Conservation (phyloP, 2,888 invertebrate species). For the Synergus umbraculus region DNA sequence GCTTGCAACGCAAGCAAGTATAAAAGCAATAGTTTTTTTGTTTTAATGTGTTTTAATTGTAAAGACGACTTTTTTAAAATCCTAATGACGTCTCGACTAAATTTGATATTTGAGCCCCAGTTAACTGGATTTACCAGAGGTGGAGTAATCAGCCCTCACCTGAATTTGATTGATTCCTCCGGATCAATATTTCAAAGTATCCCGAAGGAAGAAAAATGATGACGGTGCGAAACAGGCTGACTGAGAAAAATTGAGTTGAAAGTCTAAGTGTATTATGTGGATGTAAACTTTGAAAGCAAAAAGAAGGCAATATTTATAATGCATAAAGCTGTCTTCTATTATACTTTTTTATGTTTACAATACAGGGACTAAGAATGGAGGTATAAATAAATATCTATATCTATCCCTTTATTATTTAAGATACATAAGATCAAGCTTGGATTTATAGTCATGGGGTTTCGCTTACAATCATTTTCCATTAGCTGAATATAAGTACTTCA, state of each 20-base stretch:
- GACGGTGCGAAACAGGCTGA: constrained; percentile 25
- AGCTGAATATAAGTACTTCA: neutral
- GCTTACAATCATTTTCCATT: neutral
- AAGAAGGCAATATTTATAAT: constrained; percentile 9
- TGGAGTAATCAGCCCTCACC: neutral
- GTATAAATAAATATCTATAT: too few species aligned
- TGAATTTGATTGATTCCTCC: neutral
- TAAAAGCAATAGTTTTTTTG: too few species aligned
- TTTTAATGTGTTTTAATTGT: too few species aligned
- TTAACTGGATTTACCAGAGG: neutral
- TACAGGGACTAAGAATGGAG: too few species aligned
- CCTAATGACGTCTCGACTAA: neutral
- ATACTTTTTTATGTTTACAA: too few species aligned
- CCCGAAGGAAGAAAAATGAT: constrained; percentile 10
- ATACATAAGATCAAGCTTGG: too few species aligned
- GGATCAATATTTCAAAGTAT: constrained; percentile 21
- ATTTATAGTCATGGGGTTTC: neutral
- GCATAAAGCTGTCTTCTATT: neutral
- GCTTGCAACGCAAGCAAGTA: too few species aligned
- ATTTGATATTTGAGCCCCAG: constrained; percentile 5
- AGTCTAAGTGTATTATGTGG: constrained; percentile 9
- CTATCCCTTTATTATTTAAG: too few species aligned
- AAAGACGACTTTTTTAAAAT: too few species aligned
- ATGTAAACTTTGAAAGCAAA: neutral
- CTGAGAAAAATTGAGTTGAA: constrained; percentile 31